A percentile compares a stretch with the other conserved stretches of the same genome.
phyloP scores from a whole-genome alignment of 2,888 invertebrate species.

The Aethes cnicana region DNA sequence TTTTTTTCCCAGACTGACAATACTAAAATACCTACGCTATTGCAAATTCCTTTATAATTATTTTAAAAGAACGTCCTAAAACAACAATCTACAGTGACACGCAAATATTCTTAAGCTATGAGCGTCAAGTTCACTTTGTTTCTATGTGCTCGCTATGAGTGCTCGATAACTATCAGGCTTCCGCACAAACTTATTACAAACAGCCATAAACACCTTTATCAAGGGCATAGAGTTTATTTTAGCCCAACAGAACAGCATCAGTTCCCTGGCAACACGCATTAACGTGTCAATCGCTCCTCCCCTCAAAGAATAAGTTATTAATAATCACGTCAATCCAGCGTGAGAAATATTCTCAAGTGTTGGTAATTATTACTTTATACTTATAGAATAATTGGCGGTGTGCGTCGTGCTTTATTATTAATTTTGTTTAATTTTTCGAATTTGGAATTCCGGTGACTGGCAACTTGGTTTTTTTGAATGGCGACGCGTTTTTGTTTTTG shows the following conservation, averaged over 20 bases:
- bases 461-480: slow-evolving; percentile 42
- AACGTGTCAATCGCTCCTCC: slow-evolving; percentile 78
- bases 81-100: slow-evolving; percentile 56
- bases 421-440: slow-evolving; percentile 60
- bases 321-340: slow-evolving; percentile 76
- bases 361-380: slow-evolving; percentile 71
- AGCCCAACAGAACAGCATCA: not conserved
- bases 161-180: slow-evolving; percentile 60
- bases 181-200: slow-evolving; percentile 44
- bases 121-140: slow-evolving; percentile 74
- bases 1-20: not conserved
- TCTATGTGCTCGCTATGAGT: slow-evolving; percentile 63
- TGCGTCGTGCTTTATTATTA: slow-evolving; percentile 67
- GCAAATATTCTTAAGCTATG: slow-evolving; percentile 67
- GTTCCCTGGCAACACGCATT: slow-evolving; percentile 55
- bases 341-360: slow-evolving; percentile 73
- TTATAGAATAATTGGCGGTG: slow-evolving; percentile 74
- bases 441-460: slow-evolving; percentile 59
- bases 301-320: slow-evolving; percentile 55
- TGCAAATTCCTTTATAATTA: slow-evolving; percentile 41
- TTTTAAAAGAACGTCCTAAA: slow-evolving; percentile 18
- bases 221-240: slow-evolving; percentile 37
- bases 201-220: slow-evolving; percentile 32
- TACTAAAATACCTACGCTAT: slow-evolving; percentile 25
- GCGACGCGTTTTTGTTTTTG: slow-evolving; percentile 36